Evolutionary conservation across 1,140 invertebrate species (phyloP), one percentile per base, ranked within the genome.

Genomic region (Rhynchophorus ferrugineus): DNA sequence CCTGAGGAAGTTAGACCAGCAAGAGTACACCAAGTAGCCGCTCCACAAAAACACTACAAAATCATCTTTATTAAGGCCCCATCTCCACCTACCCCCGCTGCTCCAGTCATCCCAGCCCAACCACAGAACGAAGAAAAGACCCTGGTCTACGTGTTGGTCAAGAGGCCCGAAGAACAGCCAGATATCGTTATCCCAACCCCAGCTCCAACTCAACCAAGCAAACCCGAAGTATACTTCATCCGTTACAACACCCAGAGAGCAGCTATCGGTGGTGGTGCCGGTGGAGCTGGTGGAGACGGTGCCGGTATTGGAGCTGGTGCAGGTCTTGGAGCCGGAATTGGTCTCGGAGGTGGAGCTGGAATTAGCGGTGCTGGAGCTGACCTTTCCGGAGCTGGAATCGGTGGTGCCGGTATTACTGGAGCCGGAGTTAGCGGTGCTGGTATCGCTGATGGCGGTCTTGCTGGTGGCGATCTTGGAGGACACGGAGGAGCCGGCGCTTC

Each of bases 1-100:
- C 78, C 79, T 13, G 77, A 80, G 35, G 75, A 59, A 69, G 74
- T 50, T 73, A 43, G 35, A 35, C 43, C 47, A 76, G 54, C 14
- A 24, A 55, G 38, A 44, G 73, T 47, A 73, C 76, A 33, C 20
- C 43, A 55, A 17, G 71, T 77, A 1, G 77, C 77, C 22, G 78
- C 79, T 41, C 71, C 84, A 14, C 84, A 87, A 67, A 89, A 89
- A 61, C 85, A 90, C 67, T 89, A 89, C 77, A 89, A 89, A 65
- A 88, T 89, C 64, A 87, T 91, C 69, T 90, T 90, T 77, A 89
- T 91, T 69, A 89, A 89, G 75, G 86, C 87, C 20, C 87, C 88
- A 44, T 79, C 84, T 39, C 77, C 83, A 42, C 83, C 85, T 21
- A 79, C 84, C 46, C 83, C 84, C 29, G 80, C 79, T 49, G 84